Percentiles rank a stretch among this genome's conserved stretches.
phyloP scores from a whole-genome alignment of 2,888 invertebrate genomes.

The Hirtodrosophila cameraria region DNA sequence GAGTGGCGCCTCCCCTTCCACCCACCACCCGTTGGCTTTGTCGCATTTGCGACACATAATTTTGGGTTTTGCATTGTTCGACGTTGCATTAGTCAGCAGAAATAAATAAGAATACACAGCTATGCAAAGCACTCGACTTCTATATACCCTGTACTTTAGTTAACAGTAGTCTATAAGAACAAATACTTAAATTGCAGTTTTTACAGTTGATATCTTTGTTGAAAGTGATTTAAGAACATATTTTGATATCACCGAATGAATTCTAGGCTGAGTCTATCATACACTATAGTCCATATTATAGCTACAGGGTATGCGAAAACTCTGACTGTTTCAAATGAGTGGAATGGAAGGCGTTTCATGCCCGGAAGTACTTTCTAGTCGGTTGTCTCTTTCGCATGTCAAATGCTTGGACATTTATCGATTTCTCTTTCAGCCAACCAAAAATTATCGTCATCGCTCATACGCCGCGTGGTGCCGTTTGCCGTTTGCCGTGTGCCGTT shows the following conservation, averaged over 20 bases:
- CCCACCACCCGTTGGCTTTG: slow-evolving; percentile 33
- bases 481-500: slow-evolving; percentile 15
- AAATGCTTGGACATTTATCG: slow-evolving; percentile 56
- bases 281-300: too few species aligned
- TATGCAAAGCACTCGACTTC: neutral
- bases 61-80: slow-evolving; percentile 56
- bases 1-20: slow-evolving; percentile 21
- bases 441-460: slow-evolving; percentile 67
- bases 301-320: slow-evolving; percentile 3
- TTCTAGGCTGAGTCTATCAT: too few species aligned
- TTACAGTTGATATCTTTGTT: too few species aligned
- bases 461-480: slow-evolving; percentile 56
- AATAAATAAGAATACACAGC: neutral
- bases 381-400: slow-evolving; percentile 32
- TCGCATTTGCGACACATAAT: slow-evolving; percentile 65
- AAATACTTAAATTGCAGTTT: too few species aligned
- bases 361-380: slow-evolving; percentile 28
- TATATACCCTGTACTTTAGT: slow-evolving; percentile 5
- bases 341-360: slow-evolving; percentile 8
- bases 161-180: too few species aligned
- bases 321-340: neutral
- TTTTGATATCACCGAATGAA: too few species aligned
- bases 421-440: slow-evolving; percentile 41
- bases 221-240: too few species aligned
- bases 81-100: slow-evolving; percentile 46